These are phyloP conservation scores for Oscheius onirici DNA, from an alignment of 2,888 invertebrate genomes.

Conservation along the genomic window DNA sequence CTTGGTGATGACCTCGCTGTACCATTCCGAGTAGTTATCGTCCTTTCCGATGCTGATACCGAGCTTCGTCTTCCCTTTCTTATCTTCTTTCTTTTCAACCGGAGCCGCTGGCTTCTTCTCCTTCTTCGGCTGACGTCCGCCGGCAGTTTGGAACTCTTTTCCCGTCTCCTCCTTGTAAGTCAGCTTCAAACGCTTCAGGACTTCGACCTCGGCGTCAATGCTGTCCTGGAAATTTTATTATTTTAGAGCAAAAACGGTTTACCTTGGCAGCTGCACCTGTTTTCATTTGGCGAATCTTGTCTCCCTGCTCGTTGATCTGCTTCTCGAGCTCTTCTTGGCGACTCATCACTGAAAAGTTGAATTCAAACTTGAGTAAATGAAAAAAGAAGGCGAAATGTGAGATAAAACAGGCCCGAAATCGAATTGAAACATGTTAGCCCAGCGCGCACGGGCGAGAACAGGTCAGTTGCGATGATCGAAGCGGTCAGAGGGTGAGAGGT, in stretches of 20 bases:
- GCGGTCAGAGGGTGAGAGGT: background rate
- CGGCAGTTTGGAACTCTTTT: conserved; percentile 75
- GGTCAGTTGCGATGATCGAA: conserved; percentile 6
- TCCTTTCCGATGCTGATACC: conserved; percentile 92
- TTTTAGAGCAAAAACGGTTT: background rate
- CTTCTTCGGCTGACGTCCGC: conserved; percentile 16
- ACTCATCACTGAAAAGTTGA: conserved; percentile 5
- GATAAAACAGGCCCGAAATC: too few species aligned
- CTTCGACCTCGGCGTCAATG: conserved; percentile 77
- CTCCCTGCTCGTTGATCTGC: conserved; percentile 48
- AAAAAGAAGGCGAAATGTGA: too few species aligned
- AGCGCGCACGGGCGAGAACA: background rate
- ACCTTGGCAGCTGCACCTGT: conserved; percentile 36
- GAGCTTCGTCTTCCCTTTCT: conserved; percentile 82
- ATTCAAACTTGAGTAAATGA: background rate
- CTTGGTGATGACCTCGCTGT: conserved; percentile 87
- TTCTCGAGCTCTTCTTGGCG: conserved; percentile 32
- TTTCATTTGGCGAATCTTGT: conserved; percentile 45
- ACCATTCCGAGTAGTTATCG: conserved; percentile 95
- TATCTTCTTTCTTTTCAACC: conserved; percentile 51
- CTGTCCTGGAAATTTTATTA: conserved; percentile 49
- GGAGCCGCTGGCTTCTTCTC: conserved; percentile 30
- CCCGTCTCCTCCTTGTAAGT: conserved; percentile 80
- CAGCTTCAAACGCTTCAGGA: conserved; percentile 80
- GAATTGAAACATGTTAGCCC: too few species aligned